A percentile compares a stretch with the other conserved stretches of the same genome.
Conservation (phyloP, 2,888 invertebrate genomes). For the Ametastegia equiseti region DNA sequence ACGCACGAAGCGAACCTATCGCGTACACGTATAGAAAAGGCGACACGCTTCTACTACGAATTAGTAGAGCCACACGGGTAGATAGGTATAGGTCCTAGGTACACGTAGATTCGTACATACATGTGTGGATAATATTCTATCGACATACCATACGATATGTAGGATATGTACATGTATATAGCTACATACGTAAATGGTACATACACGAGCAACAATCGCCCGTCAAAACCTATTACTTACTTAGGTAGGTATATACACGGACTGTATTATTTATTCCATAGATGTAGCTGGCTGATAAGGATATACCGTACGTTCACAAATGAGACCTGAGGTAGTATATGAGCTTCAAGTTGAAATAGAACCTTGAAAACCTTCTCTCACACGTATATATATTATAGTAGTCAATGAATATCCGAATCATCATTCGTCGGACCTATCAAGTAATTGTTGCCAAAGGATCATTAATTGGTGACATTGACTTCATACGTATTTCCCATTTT, state of each 20-base stretch:
- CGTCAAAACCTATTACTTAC: conserved; percentile 41
- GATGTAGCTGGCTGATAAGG: conserved; percentile 24
- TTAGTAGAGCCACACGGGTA: not conserved
- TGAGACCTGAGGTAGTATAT: not conserved
- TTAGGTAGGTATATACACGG: not conserved
- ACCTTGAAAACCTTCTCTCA: not conserved
- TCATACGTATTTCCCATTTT: no score
- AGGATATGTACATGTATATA: not conserved
- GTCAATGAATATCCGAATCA: no score
- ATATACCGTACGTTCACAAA: conserved; percentile 17
- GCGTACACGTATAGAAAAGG: not conserved
- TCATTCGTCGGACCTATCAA: no score
- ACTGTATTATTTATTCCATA: conserved; percentile 35
- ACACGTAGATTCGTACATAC: no score
- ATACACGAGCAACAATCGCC: not conserved
- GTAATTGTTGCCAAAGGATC: not conserved
- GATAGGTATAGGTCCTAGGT: no score
- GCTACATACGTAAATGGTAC: not conserved
- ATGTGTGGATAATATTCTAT: no score
- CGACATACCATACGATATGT: no score
- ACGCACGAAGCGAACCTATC: conserved; percentile 6
- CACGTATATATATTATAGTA: not conserved
- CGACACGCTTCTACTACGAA: conserved; percentile 36
- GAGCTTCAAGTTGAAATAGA: not conserved
- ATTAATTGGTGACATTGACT: no score